These are phyloP conservation scores for Eristalis tenax DNA, from an alignment of 2,888 invertebrate genomes.

Conservation along the genomic window DNA sequence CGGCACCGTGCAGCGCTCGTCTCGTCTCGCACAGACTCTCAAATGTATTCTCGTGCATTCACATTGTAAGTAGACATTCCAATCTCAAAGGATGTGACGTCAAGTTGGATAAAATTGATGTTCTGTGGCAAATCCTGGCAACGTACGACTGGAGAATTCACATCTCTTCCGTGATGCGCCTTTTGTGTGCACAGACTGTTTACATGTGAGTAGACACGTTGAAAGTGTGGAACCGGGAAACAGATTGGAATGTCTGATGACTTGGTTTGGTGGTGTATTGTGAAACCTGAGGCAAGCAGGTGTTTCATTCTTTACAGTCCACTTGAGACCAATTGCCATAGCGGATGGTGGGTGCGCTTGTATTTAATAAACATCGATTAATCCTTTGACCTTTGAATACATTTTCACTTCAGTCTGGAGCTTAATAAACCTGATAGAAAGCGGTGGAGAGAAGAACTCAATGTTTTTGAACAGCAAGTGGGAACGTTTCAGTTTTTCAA, in stretches of 20 bases:
- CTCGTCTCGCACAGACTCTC: background rate
- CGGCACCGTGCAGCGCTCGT: background rate
- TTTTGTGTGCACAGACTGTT: slow-evolving; percentile 6
- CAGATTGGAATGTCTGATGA: slow-evolving; percentile 21
- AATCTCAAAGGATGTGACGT: slow-evolving; percentile 65
- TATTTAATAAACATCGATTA: background rate
- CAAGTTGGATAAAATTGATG: slow-evolving; percentile 65
- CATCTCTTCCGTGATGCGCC: slow-evolving; percentile 10
- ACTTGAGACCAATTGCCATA: slow-evolving; percentile 9
- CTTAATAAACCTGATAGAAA: background rate
- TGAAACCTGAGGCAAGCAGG: slow-evolving; percentile 28
- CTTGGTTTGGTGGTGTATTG: slow-evolving; percentile 6
- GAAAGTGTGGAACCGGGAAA: slow-evolving; percentile 1
- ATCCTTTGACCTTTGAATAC: background rate
- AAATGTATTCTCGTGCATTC: background rate
- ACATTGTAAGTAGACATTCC: slow-evolving; percentile 40
- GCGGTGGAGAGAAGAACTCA: background rate
- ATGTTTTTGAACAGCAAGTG: background rate
- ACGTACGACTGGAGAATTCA: slow-evolving; percentile 41
- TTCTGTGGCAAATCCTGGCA: slow-evolving; percentile 56
- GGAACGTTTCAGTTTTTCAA: background rate
- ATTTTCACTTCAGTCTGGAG: background rate
- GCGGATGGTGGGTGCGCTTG: background rate
- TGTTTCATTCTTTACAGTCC: slow-evolving; percentile 25
- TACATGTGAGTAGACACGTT: slow-evolving; percentile 9